Evolutionary conservation across 2,797 vertebrate genomes (phyloP), one percentile per base, ranked within the genome.

Genomic region (Leptodactylus fallax): DNA sequence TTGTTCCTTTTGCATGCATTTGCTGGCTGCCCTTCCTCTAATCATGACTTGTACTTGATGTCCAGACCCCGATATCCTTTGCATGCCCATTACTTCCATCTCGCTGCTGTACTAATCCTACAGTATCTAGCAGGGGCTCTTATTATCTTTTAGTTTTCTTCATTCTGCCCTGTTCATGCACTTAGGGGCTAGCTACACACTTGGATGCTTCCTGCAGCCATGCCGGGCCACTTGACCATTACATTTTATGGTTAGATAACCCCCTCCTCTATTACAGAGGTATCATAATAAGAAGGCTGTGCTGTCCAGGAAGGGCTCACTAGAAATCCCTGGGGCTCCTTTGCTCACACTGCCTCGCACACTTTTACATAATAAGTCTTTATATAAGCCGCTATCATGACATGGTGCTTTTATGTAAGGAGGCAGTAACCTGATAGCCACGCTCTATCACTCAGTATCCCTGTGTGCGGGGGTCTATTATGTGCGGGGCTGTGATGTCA

Each of bases 331-430:
- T 19, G 7, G 7, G 14, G 21, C 49, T 49, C 72, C 2, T 4
- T 0, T 56, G 17, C 65, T 88, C 87, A 81, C 87, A 61, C 87
- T 65, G 77, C 53, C 83, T 45, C 12, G 78, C 83, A 85, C 83
- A 67, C 87, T 25, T 84, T 88, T 88, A 88, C 25, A 88, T 88
- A 88, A 88, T 85, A 16, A 16, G 11, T 0, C 49, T 88, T 88
- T 88, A 88, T 85, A 81, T 88, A 88, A 88, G 56, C 25, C 36
- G 49, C 27, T 74, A 49, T 74, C 83, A 76, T 27, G 27, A 19
- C 19, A 36, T 90, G 14, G 45, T 9, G 25, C 36, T 17, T 85
- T 85, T 88, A 88, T 88, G 67, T 88, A 88, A 88, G 87, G 36
- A 36, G 36, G 36, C 36, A 36, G 36, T 36, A 88, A 88, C 61